These are phyloP conservation scores for Dinocampus coccinellae DNA, from an alignment of 2,888 invertebrate species.

Conservation along the genomic window DNA sequence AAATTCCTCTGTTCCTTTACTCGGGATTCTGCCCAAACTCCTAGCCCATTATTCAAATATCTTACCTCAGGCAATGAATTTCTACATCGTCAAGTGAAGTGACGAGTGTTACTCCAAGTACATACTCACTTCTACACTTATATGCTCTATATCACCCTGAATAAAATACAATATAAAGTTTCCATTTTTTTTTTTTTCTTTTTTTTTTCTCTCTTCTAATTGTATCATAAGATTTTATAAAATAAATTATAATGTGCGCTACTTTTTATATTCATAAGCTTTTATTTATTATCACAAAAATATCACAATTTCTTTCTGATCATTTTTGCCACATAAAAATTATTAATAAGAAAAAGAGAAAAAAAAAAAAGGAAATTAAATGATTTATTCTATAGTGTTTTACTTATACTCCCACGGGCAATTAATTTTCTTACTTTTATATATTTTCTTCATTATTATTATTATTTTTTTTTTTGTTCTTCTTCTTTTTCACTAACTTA, in stretches of 20 bases:
- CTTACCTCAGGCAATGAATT: background rate
- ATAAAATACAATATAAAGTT: background rate
- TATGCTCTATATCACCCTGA: background rate
- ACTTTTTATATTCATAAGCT: too few species aligned
- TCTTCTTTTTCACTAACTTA: background rate
- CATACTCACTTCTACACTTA: background rate
- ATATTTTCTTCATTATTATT: too few species aligned
- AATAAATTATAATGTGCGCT: too few species aligned
- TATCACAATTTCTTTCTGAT: too few species aligned
- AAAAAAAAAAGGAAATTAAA: background rate
- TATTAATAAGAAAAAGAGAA: too few species aligned
- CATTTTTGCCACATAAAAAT: too few species aligned
- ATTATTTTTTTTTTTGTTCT: background rate
- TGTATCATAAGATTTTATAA: too few species aligned
- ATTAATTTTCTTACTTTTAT: background rate
- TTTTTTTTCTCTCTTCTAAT: too few species aligned
- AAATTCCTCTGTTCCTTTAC: background rate
- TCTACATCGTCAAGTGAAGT: slow-evolving; percentile 15
- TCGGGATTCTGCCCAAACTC: slow-evolving; percentile 2
- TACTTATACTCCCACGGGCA: background rate
- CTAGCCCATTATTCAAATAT: slow-evolving; percentile 15
- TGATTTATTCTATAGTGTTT: background rate
- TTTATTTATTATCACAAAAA: too few species aligned
- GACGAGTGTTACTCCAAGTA: slow-evolving; percentile 28
- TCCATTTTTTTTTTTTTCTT: too few species aligned